Percentiles rank a stretch among this genome's conserved stretches.
These are phyloP conservation scores for Drosophila malerkotliana DNA, from an alignment of 1,140 invertebrate genomes.

Conservation along the genomic window DNA sequence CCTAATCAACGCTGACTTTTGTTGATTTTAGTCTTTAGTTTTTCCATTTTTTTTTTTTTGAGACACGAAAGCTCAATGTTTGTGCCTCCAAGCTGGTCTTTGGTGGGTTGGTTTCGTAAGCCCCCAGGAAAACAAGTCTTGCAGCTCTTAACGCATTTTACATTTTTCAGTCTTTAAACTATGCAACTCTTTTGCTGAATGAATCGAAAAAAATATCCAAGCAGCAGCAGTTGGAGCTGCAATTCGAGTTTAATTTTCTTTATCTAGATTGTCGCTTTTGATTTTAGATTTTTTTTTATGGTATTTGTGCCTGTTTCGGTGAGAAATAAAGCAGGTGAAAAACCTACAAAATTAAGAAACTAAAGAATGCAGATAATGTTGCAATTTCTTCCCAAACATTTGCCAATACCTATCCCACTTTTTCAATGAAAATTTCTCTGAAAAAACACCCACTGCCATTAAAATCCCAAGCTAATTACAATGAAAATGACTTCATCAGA, in stretches of 20 bases:
- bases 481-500: slow-evolving; percentile 23
- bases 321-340: too few relatives aligned
- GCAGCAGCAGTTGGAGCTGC: not conserved
- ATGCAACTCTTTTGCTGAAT: slow-evolving; percentile 49
- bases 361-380: too few relatives aligned
- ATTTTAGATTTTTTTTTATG: slow-evolving; percentile 50
- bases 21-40: not conserved
- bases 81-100: slow-evolving; percentile 19
- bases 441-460: slow-evolving; percentile 8
- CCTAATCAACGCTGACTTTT: slow-evolving; percentile 48
- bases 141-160: slow-evolving; percentile 63
- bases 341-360: not conserved
- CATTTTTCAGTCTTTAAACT: slow-evolving; percentile 38
- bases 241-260: slow-evolving; percentile 31
- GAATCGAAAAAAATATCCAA: slow-evolving; percentile 30
- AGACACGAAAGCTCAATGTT: slow-evolving; percentile 29
- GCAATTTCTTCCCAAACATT: slow-evolving; percentile 20
- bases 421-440: slow-evolving; percentile 11
- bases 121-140: slow-evolving; percentile 37
- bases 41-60: not conserved
- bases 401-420: slow-evolving; percentile 26
- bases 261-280: slow-evolving; percentile 69
- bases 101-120: slow-evolving; percentile 37
- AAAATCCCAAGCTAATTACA: slow-evolving; percentile 31
- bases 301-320: too few relatives aligned